Conservation (phyloP, 2,888 invertebrate species). For the Macrosoma leucophasiata region DNA sequence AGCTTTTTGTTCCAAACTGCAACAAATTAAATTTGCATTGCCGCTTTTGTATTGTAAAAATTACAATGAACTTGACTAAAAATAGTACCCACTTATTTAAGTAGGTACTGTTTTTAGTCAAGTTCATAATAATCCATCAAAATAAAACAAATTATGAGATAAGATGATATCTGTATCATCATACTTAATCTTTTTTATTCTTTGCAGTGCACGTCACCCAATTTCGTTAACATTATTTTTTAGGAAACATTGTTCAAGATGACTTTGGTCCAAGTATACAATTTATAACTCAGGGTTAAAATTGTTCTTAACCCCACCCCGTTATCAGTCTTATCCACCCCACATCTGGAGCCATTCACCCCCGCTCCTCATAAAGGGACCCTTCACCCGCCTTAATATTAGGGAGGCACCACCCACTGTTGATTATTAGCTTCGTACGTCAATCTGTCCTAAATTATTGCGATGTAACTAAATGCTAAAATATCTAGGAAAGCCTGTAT, state of each 20-base stretch:
- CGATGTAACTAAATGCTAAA: too few species aligned
- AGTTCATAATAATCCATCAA: too few species aligned
- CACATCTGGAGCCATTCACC: slow-evolving; percentile 27
- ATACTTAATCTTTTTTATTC: too few species aligned
- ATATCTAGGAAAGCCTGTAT: neutral
- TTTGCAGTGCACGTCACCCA: neutral
- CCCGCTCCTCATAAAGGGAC: slow-evolving; percentile 31
- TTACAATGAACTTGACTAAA: too few species aligned
- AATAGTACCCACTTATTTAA: too few species aligned
- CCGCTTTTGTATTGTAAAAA: too few species aligned
- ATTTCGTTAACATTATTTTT: neutral
- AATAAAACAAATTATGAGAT: too few species aligned
- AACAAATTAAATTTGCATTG: too few species aligned
- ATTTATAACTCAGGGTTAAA: slow-evolving; percentile 10
- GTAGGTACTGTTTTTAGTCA: too few species aligned
- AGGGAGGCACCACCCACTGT: slow-evolving; percentile 30
- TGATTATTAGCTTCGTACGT: slow-evolving; percentile 35
- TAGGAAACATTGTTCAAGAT: neutral
- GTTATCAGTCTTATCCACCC: slow-evolving; percentile 38
- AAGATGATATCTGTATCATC: too few species aligned
- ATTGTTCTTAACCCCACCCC: slow-evolving; percentile 32
- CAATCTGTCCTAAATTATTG: slow-evolving; percentile 32
- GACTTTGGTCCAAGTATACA: neutral
- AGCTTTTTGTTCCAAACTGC: too few species aligned
- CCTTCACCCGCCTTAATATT: slow-evolving; percentile 35